Percentiles rank a stretch among this genome's conserved stretches.
Conservation (phyloP, 2,113 vertebrate genomes). For the Dipodomys ordii region DNA sequence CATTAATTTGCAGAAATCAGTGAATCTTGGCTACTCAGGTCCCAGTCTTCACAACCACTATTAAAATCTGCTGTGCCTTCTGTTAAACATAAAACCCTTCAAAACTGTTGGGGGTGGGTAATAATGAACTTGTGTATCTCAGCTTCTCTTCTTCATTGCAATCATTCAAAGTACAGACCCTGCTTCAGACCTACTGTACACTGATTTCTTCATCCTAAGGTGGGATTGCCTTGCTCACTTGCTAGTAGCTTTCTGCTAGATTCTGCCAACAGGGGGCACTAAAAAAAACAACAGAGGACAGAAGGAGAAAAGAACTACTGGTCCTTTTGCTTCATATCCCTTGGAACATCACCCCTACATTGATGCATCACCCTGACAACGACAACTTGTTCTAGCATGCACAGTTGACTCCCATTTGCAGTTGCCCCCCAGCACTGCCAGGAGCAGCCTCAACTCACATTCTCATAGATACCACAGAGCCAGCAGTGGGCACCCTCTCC, state of each 20-base stretch:
- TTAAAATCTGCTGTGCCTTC: slow-evolving; percentile 2
- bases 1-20: slow-evolving; percentile 44
- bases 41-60: slow-evolving; percentile 43
- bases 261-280: background rate
- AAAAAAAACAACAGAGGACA: background rate
- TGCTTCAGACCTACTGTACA: background rate
- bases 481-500: background rate
- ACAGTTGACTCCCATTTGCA: background rate
- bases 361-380: background rate
- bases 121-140: background rate
- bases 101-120: background rate
- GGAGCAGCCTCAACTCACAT: background rate
- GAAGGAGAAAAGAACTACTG: background rate
- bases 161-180: accelerated
- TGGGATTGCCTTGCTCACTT: background rate
- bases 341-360: background rate
- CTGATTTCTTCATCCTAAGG: no score
- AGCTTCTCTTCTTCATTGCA: background rate
- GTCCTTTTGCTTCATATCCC: accelerated
- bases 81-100: slow-evolving; percentile 28
- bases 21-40: background rate
- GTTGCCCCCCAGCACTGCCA: background rate
- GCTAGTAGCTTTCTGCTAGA: background rate
- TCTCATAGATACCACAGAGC: background rate
- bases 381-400: background rate